phyloP scores from a whole-genome alignment of 1,140 invertebrate species.

The Belonocnema kinseyi region DNA sequence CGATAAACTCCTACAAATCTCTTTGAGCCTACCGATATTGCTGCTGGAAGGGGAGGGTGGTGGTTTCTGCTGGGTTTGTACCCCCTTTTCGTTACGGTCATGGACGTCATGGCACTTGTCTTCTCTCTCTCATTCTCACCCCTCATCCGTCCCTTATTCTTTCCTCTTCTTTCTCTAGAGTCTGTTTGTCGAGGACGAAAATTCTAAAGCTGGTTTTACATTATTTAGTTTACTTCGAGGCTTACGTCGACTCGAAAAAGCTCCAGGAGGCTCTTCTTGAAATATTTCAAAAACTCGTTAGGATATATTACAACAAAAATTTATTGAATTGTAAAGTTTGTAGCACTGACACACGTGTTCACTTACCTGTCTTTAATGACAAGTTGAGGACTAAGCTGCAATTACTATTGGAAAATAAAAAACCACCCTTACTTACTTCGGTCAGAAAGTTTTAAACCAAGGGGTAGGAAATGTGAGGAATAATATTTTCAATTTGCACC shows the following conservation, averaged over 20 bases:
- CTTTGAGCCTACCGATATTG: background rate
- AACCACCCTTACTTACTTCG: conserved; percentile 41
- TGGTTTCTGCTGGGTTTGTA: no score
- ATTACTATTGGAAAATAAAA: conserved; percentile 68
- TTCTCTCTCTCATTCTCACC: conserved; percentile 39
- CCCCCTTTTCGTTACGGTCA: background rate
- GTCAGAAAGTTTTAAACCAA: background rate
- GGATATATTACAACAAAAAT: background rate
- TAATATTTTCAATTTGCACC: conserved; percentile 20
- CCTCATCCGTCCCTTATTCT: conserved; percentile 64
- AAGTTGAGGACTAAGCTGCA: conserved; percentile 44
- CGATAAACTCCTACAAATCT: background rate
- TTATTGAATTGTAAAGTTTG: background rate
- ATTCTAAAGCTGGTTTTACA: conserved; percentile 66
- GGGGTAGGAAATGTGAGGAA: conserved; percentile 1
- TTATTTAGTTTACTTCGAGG: conserved; percentile 60
- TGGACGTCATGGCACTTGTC: conserved; percentile 34
- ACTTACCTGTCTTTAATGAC: conserved; percentile 36
- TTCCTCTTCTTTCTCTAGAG: conserved; percentile 46
- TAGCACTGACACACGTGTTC: background rate
- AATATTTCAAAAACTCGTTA: background rate
- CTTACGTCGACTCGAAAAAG: background rate
- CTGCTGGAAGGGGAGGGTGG: background rate
- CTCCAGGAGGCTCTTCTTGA: background rate
- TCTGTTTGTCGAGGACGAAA: conserved; percentile 64